Evolutionary conservation across 1,140 invertebrate genomes (phyloP), one percentile per base, ranked within the genome.

Genomic region (Drosophila pectinifera): DNA sequence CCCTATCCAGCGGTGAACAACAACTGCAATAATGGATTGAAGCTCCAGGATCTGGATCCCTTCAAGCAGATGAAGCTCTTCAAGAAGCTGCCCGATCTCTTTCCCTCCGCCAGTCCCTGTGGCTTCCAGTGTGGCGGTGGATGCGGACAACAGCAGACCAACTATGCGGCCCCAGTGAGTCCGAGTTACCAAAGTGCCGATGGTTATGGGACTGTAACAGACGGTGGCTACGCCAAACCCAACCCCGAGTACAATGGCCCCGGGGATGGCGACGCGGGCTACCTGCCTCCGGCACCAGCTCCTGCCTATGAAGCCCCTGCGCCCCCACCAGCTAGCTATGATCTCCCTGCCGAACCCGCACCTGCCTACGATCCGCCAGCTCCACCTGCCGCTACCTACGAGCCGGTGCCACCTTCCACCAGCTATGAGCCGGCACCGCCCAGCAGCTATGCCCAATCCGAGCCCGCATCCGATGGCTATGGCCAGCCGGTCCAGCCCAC

Each of bases 31-130:
- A 79, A 82, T 56, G 75, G 72, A 10, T 38, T 82, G 11, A 67
- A 73, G 31, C 28, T 86, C 10, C 58, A 88, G 20, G 34, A 69
- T 2, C 13, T 86, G 45, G 82, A 86, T 79, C 82, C 82, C 1
- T 86, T 86, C 24, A 86, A 86, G 54, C 79, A 86, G 34, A 55
- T 88, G 8, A 88, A 86, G 11, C 49, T 83, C 8, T 77, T 88
- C 43, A 88, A 88, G 55, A 89, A 88, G 20, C 59, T 88, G 11
- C 83, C 83, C 4, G 80, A 88, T n/a, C 72, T 89, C 22, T 88
- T 78, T 45, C 38, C 67, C 7, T 34, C 63, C 42, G 41, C 67
- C 24, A 83, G 41, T 26, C 67, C 20, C 28, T 85, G 81, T 39
- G 58, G 18, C 0, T 11, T 36, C 18, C 73, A 62, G 31, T 78